Percentiles rank a stretch among this genome's conserved stretches.
Evolutionary conservation across 2,888 invertebrate genomes (phyloP).

Genomic region (Trichogramma evanescens): DNA sequence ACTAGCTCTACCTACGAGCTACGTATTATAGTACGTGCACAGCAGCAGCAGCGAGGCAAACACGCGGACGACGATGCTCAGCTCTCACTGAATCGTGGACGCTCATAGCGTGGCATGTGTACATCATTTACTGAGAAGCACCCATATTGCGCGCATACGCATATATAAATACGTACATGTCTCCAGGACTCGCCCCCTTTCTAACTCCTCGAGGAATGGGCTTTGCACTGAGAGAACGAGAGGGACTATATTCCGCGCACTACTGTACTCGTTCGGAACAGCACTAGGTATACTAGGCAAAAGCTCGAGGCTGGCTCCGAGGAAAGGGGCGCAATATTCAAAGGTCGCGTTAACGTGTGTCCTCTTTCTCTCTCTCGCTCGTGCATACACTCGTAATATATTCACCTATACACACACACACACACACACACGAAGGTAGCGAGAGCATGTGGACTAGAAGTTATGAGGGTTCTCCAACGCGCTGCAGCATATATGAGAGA

Average conservation of each 20-base stretch:
- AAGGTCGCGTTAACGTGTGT: constrained; percentile 1
- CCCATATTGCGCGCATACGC: too few relatives aligned
- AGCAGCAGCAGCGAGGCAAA: too few relatives aligned
- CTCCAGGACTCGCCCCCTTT: background rate
- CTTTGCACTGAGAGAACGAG: background rate
- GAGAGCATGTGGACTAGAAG: constrained; percentile 28
- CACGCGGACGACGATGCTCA: too few relatives aligned
- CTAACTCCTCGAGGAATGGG: background rate
- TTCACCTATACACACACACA: constrained; percentile 1
- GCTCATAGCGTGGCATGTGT: too few relatives aligned
- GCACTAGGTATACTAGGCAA: too few relatives aligned
- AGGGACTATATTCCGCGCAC: constrained; percentile 4
- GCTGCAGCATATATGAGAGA: constrained; percentile 13
- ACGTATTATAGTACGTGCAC: too few relatives aligned
- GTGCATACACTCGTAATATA: constrained; percentile 4
- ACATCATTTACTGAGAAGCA: too few relatives aligned
- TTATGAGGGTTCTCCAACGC: constrained; percentile 33
- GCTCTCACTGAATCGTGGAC: too few relatives aligned
- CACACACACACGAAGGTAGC: background rate
- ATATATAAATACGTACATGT: too few relatives aligned
- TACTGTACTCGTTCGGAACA: too few relatives aligned
- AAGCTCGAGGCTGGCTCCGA: background rate
- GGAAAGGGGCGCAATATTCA: constrained; percentile 15
- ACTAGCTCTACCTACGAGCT: too few relatives aligned
- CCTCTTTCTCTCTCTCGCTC: background rate